Percentiles rank a stretch among this genome's conserved stretches.
Evolutionary conservation across 2,113 vertebrate genomes (phyloP).

Genomic region (Andinoacara biseriatus): DNA sequence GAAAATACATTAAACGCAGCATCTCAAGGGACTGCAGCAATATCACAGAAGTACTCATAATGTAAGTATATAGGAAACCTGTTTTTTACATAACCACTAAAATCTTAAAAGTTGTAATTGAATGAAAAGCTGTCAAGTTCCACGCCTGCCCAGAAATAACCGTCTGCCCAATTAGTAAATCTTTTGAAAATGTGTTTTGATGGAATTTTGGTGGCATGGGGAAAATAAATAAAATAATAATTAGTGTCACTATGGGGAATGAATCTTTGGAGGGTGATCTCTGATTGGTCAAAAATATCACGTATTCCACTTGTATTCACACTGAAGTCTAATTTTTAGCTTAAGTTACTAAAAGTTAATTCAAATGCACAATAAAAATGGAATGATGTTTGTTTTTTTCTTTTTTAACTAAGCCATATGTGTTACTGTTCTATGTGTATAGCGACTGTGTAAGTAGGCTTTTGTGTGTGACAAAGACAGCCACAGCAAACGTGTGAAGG

Average conservation of each 20-base stretch:
- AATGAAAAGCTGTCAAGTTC: neutral
- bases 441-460: neutral
- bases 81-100: neutral
- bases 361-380: neutral
- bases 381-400: neutral
- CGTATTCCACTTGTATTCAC: neutral
- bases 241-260: neutral
- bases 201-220: neutral
- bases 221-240: slow-evolving; percentile 1
- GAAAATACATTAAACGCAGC: neutral
- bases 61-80: neutral
- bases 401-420: neutral
- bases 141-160: neutral
- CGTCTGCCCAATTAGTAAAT: neutral
- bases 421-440: neutral
- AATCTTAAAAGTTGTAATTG: neutral
- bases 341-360: neutral
- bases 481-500: slow-evolving; percentile 43
- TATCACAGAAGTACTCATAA: neutral
- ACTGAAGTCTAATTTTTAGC: neutral
- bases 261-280: neutral
- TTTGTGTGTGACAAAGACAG: slow-evolving; percentile 38
- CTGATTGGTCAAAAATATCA: neutral
- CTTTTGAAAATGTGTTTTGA: neutral
- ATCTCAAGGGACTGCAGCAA: neutral